Conservation (phyloP, 1,140 invertebrate genomes). For the Aphelinus certus region DNA sequence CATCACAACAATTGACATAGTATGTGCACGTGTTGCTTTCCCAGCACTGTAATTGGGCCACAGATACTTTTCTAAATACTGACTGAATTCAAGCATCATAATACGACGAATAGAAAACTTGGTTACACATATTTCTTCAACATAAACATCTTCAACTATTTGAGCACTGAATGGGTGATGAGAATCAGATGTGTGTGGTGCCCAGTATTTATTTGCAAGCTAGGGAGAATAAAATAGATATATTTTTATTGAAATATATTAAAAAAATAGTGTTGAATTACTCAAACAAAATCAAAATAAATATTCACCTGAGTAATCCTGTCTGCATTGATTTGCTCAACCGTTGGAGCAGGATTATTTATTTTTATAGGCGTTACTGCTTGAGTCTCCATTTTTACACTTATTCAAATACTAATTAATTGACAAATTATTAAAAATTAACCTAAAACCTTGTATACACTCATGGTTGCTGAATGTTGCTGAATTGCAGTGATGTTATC, state of each 20-base stretch:
- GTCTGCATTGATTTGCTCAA: conserved; percentile 86
- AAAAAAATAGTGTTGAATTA: background rate
- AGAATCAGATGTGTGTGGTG: conserved; percentile 76
- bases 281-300: background rate
- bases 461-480: background rate
- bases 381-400: conserved; percentile 54
- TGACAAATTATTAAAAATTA: conserved; percentile 1
- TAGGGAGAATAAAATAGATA: conserved; percentile 60
- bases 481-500: too few species aligned
- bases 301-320: conserved; percentile 77
- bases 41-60: conserved; percentile 92
- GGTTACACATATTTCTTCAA: conserved; percentile 79
- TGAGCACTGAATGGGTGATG: conserved; percentile 77
- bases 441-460: conserved; percentile 12
- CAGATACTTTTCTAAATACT: conserved; percentile 96
- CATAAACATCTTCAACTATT: conserved; percentile 84
- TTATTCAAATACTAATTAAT: conserved; percentile 3
- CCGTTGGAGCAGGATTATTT: conserved; percentile 75
- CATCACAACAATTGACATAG: conserved; percentile 96
- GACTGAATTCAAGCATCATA: conserved; percentile 96
- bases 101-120: conserved; percentile 87
- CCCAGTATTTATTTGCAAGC: conserved; percentile 90
- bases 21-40: conserved; percentile 79
- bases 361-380: conserved; percentile 56
- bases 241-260: conserved; percentile 34